Evolutionary conservation across 1,140 invertebrate species (phyloP), one percentile per base, ranked within the genome.

Genomic region (Leucophenga varia): DNA sequence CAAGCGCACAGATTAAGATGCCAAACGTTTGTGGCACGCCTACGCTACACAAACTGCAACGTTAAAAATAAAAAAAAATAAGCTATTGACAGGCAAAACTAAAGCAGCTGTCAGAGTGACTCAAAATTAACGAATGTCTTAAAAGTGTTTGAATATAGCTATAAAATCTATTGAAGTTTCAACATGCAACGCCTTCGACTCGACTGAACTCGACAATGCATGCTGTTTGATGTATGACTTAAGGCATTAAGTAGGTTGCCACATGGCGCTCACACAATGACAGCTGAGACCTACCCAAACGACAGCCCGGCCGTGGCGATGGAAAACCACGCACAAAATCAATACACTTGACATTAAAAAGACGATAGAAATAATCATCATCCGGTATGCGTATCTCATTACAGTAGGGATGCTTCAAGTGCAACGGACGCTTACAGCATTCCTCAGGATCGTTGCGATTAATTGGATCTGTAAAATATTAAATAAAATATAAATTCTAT

Each of bases 301-400:
- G 82, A 74, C 91, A 95, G 48, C 89, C 89, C 17, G 90, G 88
- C 57, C 90, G 78, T 2, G 86, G 84, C 0, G 85, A 89, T 6
- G 90, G 90, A 74, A 92, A 93, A 17, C 86, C 90, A 52, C 91
- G 79, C 2, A 93, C 89, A 57, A 94, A 95, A 74, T 94, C 88
- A 67, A 92, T 86, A 63, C 91, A 95, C 58, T 85, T 86, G 12
- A 93, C 85, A 40, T 85, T 82, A 74, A 89, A 94, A 18, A 91
- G 79, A 10, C 85, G 82, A 79, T 91, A 96, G 80, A 95, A 95
- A 63, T 92, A 91, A 76, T 97, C 94, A 65, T 94, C 88, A 41
- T 88, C 85, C 0, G 93, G 93, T 18, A 97, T 87, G 22, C 79
- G 72, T 52, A 97, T 95, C 74, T 94, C 91, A 67, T 94, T 88